These are phyloP conservation scores for Holocentrus rufus DNA, from an alignment of 2,797 vertebrate genomes.

Conservation along the genomic window DNA sequence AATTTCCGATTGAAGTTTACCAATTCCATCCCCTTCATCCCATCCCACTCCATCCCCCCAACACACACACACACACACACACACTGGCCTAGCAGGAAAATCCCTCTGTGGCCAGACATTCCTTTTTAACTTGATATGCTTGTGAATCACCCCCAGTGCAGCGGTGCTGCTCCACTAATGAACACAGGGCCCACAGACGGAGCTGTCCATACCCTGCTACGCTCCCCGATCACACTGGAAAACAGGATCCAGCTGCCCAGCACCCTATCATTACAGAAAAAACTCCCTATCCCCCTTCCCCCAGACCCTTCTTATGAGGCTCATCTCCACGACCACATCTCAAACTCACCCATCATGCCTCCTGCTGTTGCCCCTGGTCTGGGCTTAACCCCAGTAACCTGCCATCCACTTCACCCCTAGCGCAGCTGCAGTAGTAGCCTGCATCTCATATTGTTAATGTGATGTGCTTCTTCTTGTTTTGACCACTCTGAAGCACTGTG, in stretches of 20 bases:
- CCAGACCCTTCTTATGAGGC: slow-evolving; percentile 39
- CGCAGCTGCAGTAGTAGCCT: slow-evolving; percentile 39
- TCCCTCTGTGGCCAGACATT: slow-evolving; percentile 80
- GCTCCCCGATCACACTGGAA: slow-evolving; percentile 72
- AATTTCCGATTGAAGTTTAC: slow-evolving; percentile 71
- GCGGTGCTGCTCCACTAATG: slow-evolving; percentile 78
- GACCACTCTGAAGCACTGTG: not conserved
- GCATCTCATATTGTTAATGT: slow-evolving; percentile 27
- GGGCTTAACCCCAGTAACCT: slow-evolving; percentile 65
- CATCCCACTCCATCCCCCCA: slow-evolving; percentile 46
- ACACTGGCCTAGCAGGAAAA: slow-evolving; percentile 72
- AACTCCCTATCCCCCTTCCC: slow-evolving; percentile 57
- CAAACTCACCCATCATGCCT: slow-evolving; percentile 53
- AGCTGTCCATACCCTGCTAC: slow-evolving; percentile 67
- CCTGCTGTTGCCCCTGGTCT: slow-evolving; percentile 59
- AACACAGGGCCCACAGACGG: slow-evolving; percentile 78
- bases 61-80: slow-evolving; percentile 41
- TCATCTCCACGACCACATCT: slow-evolving; percentile 72
- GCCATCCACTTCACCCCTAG: slow-evolving; percentile 50
- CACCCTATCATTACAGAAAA: slow-evolving; percentile 74
- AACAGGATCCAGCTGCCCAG: slow-evolving; percentile 83
- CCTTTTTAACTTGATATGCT: slow-evolving; percentile 85
- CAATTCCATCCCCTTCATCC: slow-evolving; percentile 71
- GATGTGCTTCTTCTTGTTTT: not conserved
- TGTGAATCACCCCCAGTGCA: slow-evolving; percentile 80